phyloP scores from a whole-genome alignment of 1,140 invertebrate genomes.

The Brachionus plicatilis region DNA sequence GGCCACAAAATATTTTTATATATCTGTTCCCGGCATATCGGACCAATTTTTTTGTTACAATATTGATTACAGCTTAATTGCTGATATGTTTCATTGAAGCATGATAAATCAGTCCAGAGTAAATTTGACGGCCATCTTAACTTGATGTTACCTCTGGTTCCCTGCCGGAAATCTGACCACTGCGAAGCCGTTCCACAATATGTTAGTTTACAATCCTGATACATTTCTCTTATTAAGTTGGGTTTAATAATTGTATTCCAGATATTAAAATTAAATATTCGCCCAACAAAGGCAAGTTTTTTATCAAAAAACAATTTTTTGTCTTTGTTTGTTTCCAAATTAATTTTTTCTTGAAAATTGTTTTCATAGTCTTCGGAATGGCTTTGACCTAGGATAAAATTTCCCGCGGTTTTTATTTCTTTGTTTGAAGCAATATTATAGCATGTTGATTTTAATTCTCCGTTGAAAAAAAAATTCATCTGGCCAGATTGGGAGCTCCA shows the following conservation, averaged over 20 bases:
- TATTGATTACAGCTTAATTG: conserved; percentile 48
- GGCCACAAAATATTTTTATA: conserved; percentile 52
- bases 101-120: conserved; percentile 44
- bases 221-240: conserved; percentile 43
- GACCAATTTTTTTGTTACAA: conserved; percentile 50
- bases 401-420: conserved; percentile 23
- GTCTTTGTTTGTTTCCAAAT: neutral
- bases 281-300: conserved; percentile 46
- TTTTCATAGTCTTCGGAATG: neutral
- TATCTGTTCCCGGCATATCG: conserved; percentile 52
- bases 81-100: neutral
- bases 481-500: neutral
- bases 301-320: neutral
- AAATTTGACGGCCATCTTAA: conserved; percentile 55
- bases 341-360: neutral
- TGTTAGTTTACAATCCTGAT: conserved; percentile 50
- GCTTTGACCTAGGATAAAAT: neutral
- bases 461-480: conserved; percentile 18
- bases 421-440: neutral
- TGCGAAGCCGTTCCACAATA: conserved; percentile 54
- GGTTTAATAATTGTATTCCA: conserved; percentile 48
- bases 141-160: conserved; percentile 52
- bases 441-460: conserved; percentile 1
- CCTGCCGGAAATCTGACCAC: conserved; percentile 54
- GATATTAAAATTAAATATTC: conserved; percentile 52